Conservation (phyloP, 2,113 vertebrate species). For the Hiodon alosoides region DNA sequence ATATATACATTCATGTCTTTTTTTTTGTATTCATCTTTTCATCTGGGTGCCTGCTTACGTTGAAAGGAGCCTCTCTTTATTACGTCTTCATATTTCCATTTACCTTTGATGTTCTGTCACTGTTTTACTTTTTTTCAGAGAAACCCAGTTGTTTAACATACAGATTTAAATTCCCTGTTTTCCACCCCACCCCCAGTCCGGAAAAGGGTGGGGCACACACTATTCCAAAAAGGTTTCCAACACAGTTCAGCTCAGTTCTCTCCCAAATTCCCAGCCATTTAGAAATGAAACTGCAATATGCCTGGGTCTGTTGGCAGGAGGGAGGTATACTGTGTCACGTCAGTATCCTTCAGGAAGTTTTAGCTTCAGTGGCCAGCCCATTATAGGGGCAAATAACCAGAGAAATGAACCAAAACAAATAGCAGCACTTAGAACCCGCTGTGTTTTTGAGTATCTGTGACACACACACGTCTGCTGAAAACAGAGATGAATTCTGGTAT, state of each 20-base stretch:
- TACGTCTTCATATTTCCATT: no score
- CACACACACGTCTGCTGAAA: neutral
- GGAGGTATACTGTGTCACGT: neutral
- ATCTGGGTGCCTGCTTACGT: no score
- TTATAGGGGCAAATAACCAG: neutral
- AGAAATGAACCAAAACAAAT: constrained; percentile 19
- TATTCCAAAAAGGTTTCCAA: no score
- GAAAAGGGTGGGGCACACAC: no score
- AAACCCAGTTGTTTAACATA: no score
- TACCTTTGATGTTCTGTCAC: no score
- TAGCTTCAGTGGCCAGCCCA: neutral
- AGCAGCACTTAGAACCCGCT: neutral
- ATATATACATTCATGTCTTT: no score
- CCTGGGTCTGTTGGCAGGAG: neutral
- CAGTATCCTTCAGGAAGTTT: neutral
- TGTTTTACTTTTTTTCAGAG: no score
- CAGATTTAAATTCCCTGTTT: neutral
- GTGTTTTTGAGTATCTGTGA: constrained; percentile 2
- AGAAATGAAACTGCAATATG: neutral
- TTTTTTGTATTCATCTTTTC: no score
- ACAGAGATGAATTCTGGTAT: neutral
- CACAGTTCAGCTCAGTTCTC: no score
- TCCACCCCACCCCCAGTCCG: neutral
- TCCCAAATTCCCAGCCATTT: neutral
- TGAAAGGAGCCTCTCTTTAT: no score